phyloP scores from a whole-genome alignment of 1,140 invertebrate genomes.

The Lanistes nyassanus region DNA sequence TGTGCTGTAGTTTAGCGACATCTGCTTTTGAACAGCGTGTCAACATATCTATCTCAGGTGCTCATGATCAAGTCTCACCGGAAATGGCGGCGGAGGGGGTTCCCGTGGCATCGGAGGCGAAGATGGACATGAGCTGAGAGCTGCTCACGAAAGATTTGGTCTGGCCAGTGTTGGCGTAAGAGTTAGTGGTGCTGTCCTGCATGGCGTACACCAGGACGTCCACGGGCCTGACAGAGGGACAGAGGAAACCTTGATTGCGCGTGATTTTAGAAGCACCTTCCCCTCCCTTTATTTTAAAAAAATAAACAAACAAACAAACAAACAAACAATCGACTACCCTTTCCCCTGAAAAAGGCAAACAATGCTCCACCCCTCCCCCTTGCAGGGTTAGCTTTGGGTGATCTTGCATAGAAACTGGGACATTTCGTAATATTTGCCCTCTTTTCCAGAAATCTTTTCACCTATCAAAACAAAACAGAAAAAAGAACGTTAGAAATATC shows the following conservation, averaged over 20 bases:
- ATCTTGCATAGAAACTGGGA: too few species aligned
- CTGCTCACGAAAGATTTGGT: conserved; percentile 30
- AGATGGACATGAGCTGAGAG: conserved; percentile 23
- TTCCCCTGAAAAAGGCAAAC: background rate
- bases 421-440: too few species aligned
- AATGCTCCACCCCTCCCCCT: background rate
- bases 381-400: too few species aligned
- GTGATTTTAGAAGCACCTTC: background rate
- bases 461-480: too few species aligned
- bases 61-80: conserved; percentile 17
- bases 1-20: too few species aligned
- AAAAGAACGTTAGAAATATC: too few species aligned
- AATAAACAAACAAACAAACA: background rate
- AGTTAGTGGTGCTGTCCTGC: conserved; percentile 33
- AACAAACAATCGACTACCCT: background rate
- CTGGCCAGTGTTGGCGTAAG: conserved; percentile 19
- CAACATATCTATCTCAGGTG: too few species aligned
- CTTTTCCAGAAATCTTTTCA: too few species aligned
- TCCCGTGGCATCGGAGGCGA: conserved; percentile 30
- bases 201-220: conserved; percentile 35
- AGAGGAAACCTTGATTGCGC: background rate
- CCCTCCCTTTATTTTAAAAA: background rate
- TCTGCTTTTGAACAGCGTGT: too few species aligned
- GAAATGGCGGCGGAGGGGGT: conserved; percentile 29
- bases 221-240: conserved; percentile 27